Percentiles rank a stretch among this genome's conserved stretches.
Conservation (phyloP, 1,140 invertebrate species). For the Drosophila truncata region DNA sequence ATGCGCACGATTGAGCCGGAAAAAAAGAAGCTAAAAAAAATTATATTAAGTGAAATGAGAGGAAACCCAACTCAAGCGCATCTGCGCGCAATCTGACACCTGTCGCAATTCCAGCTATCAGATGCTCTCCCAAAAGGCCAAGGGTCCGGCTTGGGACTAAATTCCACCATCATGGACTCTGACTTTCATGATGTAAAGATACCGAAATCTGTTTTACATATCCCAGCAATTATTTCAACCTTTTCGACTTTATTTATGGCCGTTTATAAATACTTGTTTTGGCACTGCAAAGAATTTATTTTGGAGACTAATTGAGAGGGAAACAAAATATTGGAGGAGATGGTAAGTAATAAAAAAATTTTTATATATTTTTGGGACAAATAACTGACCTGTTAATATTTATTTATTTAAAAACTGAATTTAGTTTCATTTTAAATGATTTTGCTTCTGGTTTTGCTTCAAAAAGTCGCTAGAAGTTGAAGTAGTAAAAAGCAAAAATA, state of each 20-base stretch:
- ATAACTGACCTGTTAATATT: neutral
- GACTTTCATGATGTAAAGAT: constrained; percentile 13
- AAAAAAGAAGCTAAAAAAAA: neutral
- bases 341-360: no score
- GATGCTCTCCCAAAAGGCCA: constrained; percentile 39
- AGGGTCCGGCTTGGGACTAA: constrained; percentile 18
- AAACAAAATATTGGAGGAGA: neutral
- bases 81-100: constrained; percentile 65
- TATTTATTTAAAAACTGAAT: neutral
- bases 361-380: no score
- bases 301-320: neutral
- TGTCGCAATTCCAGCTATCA: constrained; percentile 56
- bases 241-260: constrained; percentile 52
- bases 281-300: neutral
- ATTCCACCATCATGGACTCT: constrained; percentile 1
- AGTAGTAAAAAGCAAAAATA: no score
- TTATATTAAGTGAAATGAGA: constrained; percentile 4
- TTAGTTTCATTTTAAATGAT: no score
- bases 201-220: constrained; percentile 60
- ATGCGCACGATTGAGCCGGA: constrained; percentile 36
- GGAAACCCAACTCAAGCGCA: constrained; percentile 65
- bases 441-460: no score
- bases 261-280: constrained; percentile 62
- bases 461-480: no score
- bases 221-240: constrained; percentile 61